phyloP scores from a whole-genome alignment of 2,797 vertebrate species.

The Discoglossus pictus region DNA sequence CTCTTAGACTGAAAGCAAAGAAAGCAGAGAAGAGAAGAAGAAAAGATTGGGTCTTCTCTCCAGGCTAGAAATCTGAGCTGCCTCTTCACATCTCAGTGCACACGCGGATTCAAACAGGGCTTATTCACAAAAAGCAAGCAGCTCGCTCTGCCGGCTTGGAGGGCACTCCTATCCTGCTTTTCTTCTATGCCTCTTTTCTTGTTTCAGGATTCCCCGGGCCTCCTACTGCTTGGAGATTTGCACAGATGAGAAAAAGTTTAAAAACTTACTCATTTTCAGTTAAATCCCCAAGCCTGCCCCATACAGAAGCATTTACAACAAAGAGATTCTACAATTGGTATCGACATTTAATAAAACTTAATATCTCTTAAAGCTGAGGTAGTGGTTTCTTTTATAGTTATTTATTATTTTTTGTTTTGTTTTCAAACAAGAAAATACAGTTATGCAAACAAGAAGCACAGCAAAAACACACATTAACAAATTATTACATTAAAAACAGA shows the following conservation, averaged over 20 bases:
- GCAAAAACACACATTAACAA: no score
- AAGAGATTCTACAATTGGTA: no score
- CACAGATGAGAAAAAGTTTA: constrained; percentile 27
- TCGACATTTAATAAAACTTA: no score
- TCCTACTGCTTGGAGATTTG: constrained; percentile 33
- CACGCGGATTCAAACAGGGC: constrained; percentile 30
- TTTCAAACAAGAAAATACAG: no score
- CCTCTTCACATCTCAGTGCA: constrained; percentile 45
- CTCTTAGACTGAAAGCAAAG: constrained; percentile 43
- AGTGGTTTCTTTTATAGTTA: no score
- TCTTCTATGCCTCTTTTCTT: constrained; percentile 28
- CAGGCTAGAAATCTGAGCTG: constrained; percentile 34
- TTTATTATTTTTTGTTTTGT: no score
- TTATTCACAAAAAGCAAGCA: constrained; percentile 27
- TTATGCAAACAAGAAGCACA: no score
- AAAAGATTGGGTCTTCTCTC: constrained; percentile 41
- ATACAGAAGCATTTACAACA: not conserved
- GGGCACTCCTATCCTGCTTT: constrained; percentile 19
- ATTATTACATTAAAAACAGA: no score
- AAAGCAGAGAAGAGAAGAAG: constrained; percentile 32
- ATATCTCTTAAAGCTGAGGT: no score
- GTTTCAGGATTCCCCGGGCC: constrained; percentile 13
- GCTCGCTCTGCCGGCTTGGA: constrained; percentile 10
- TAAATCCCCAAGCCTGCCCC: constrained; percentile 2
- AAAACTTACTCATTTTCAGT: constrained; percentile 13